These are phyloP conservation scores for Eremophila alpestris DNA, from an alignment of 2,797 vertebrate genomes.

Conservation along the genomic window DNA sequence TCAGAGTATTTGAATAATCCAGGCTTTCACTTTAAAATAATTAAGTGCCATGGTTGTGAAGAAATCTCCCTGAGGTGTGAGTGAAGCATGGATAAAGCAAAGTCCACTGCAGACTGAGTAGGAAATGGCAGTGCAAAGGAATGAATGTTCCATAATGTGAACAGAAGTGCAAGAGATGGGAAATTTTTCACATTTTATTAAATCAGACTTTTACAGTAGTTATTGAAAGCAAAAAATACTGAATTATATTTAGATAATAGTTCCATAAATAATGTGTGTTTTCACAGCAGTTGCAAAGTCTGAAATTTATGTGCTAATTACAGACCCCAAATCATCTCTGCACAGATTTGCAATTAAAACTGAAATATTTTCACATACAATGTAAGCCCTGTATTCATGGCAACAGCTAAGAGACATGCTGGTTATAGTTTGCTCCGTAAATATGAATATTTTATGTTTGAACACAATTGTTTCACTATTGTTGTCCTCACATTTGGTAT, in stretches of 20 bases:
- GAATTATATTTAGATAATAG: constrained; percentile 73
- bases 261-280: constrained; percentile 73
- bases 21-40: constrained; percentile 38
- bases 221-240: constrained; percentile 64
- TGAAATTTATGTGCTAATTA: constrained; percentile 73
- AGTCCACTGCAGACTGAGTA: not conserved
- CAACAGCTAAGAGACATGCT: constrained; percentile 59
- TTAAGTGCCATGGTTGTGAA: constrained; percentile 21
- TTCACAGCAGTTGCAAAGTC: constrained; percentile 67
- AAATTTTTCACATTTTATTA: constrained; percentile 69
- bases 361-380: constrained; percentile 74
- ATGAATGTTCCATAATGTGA: constrained; percentile 22
- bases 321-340: constrained; percentile 71
- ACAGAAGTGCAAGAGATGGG: constrained; percentile 24
- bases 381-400: constrained; percentile 65
- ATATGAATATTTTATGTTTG: constrained; percentile 68
- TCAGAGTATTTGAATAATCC: constrained; percentile 39
- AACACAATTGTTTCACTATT: constrained; percentile 60
- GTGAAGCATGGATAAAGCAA: not conserved
- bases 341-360: constrained; percentile 73
- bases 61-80: constrained; percentile 7
- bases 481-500: constrained; percentile 24
- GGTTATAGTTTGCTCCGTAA: constrained; percentile 58
- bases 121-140: not conserved
- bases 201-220: constrained; percentile 65